phyloP scores from a whole-genome alignment of 37 sponge, comb jelly and placozoan genomes.

The Aphrocallistes beatrix region DNA sequence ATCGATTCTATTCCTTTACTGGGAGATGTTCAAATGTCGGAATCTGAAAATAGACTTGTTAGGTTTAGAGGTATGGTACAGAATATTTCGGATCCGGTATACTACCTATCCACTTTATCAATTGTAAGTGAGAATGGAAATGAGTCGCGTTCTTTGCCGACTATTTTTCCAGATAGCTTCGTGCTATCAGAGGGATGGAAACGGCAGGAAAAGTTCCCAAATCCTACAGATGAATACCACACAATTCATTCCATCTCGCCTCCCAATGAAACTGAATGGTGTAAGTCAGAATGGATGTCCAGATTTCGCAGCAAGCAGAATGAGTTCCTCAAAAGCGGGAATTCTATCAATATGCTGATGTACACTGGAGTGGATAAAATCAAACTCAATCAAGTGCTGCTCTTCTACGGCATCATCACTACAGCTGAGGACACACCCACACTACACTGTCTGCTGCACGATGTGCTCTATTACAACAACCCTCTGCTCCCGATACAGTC shows the following conservation, averaged over 20 bases:
- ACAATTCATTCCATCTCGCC: not conserved
- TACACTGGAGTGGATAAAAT: not conserved
- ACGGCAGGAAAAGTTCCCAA: not conserved
- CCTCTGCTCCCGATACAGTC: too few species aligned
- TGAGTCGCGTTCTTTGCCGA: not conserved
- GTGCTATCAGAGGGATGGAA: not conserved
- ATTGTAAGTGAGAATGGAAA: not conserved
- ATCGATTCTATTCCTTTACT: not conserved
- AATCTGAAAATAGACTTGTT: not conserved
- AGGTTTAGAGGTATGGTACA: not conserved
- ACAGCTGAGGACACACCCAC: not conserved
- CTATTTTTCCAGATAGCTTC: not conserved
- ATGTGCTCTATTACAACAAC: too few species aligned
- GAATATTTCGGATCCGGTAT: not conserved
- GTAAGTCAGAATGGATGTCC: not conserved
- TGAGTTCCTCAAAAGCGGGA: not conserved
- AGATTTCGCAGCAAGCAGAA: not conserved
- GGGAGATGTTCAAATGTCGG: not conserved
- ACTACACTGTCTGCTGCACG: not conserved
- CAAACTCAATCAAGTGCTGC: not conserved
- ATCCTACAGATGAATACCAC: not conserved
- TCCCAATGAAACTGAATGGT: constrained; percentile 12
- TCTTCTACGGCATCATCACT: not conserved
- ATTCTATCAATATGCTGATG: not conserved
- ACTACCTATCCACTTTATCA: not conserved